Conservation (phyloP, 2,113 vertebrate species). For the Clarias batrachus region DNA sequence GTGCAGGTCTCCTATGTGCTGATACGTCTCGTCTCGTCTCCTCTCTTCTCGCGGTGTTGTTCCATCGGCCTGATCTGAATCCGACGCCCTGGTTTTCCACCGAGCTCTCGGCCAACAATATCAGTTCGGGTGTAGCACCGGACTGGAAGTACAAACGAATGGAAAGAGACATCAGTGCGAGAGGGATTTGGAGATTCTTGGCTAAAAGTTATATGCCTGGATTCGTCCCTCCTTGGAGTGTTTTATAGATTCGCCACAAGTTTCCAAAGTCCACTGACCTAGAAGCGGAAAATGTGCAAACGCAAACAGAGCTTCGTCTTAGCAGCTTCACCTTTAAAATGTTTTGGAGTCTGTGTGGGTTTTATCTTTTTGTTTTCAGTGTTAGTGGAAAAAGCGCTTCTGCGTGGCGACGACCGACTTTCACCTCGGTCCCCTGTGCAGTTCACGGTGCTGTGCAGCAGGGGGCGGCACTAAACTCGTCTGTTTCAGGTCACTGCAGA, state of each 20-base stretch:
- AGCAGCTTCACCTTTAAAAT: background rate
- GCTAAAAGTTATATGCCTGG: background rate
- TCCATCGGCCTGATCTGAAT: background rate
- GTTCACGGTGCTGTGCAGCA: conserved; percentile 34
- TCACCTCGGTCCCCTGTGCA: background rate
- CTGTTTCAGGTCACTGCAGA: conserved; percentile 57
- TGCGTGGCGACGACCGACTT: background rate
- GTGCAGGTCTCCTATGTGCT: background rate
- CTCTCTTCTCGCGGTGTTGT: background rate
- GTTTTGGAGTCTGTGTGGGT: background rate
- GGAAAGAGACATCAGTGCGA: background rate
- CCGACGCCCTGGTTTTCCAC: background rate
- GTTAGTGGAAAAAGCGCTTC: background rate
- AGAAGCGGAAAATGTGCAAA: background rate
- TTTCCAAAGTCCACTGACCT: background rate
- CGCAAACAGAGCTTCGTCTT: background rate
- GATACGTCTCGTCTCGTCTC: background rate
- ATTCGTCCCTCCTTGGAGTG: too few relatives aligned
- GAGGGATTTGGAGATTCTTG: background rate
- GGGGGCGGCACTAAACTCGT: conserved; percentile 21
- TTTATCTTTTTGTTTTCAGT: background rate
- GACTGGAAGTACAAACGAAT: background rate
- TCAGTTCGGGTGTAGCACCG: background rate
- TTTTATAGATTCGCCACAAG: too few relatives aligned
- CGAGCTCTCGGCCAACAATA: background rate